phyloP scores from a whole-genome alignment of 2,113 vertebrate genomes.

The Dasyornis broadbenti region DNA sequence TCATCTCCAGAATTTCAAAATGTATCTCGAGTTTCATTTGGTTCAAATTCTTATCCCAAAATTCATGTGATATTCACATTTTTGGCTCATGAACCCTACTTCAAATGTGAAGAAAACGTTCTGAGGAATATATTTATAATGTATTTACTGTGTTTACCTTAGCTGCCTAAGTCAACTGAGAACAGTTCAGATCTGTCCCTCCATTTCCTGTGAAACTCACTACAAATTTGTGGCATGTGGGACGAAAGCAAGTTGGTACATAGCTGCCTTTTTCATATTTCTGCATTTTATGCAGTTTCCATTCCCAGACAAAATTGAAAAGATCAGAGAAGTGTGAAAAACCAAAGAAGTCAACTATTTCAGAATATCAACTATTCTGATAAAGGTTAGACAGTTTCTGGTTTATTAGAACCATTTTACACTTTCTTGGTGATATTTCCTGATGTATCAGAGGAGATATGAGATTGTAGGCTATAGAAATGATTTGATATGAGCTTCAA shows the following conservation, averaged over 20 bases:
- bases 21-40: not conserved
- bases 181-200: not conserved
- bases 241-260: not conserved
- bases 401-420: not conserved
- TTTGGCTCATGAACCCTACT: not conserved
- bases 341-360: not conserved
- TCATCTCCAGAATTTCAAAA: not conserved
- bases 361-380: not conserved
- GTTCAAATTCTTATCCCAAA: not conserved
- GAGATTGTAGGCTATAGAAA: not conserved
- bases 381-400: not conserved
- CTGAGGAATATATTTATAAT: not conserved
- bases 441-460: not conserved
- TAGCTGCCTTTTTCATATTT: not conserved
- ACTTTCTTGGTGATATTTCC: not conserved
- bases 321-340: not conserved
- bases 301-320: not conserved
- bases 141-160: not conserved
- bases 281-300: not conserved
- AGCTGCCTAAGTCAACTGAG: not conserved
- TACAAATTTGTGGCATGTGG: not conserved
- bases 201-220: not conserved
- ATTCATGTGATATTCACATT: not conserved
- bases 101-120: not conserved
- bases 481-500: not conserved